These are phyloP conservation scores for Amblyraja radiata DNA, from an alignment of 2,797 vertebrate species.

Conservation along the genomic window DNA sequence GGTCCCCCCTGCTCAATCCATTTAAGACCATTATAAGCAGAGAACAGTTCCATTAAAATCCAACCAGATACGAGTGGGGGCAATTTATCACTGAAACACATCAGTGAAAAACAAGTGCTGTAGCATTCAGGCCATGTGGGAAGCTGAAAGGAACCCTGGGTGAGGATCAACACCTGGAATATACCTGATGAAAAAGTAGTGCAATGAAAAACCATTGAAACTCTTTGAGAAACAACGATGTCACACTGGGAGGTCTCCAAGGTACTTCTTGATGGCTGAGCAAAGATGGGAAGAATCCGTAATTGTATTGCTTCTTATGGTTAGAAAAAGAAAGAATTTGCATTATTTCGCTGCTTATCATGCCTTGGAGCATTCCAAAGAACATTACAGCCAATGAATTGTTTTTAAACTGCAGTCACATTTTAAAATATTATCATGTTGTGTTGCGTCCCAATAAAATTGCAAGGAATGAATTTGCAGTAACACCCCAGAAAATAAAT, in stretches of 20 bases:
- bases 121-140: neutral
- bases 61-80: neutral
- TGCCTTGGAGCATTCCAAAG: neutral
- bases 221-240: neutral
- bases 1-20: neutral
- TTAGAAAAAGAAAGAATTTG: neutral
- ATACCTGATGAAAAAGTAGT: neutral
- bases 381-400: neutral
- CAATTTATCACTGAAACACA: neutral
- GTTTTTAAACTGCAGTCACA: neutral
- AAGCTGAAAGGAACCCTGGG: too few species aligned
- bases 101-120: neutral
- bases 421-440: neutral
- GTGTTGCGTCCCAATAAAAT: neutral
- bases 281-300: neutral
- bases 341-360: neutral
- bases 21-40: neutral
- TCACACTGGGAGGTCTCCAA: neutral
- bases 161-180: neutral
- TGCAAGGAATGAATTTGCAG: neutral
- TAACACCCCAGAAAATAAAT: neutral
- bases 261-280: neutral
- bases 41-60: neutral
- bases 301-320: constrained; percentile 19
- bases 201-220: neutral